Conservation (phyloP, 2,797 vertebrate species). For the Hydrolagus colliei region DNA sequence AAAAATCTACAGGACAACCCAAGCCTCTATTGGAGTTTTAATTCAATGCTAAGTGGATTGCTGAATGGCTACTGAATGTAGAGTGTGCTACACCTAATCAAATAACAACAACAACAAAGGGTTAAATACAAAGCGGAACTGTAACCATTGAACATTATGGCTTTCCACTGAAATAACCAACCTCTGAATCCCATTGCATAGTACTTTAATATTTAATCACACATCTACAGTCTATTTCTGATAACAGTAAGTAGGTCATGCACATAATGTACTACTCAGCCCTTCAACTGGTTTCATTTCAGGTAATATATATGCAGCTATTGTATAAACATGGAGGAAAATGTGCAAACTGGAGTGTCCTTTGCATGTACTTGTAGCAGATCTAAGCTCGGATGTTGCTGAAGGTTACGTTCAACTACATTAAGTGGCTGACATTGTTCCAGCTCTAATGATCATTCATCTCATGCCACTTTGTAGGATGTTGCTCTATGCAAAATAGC, state of each 20-base stretch:
- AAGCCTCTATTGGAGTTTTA: not conserved
- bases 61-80: too few species aligned
- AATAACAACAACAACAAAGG: too few species aligned
- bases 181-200: not conserved
- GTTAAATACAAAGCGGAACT: too few species aligned
- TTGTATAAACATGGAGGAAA: not conserved
- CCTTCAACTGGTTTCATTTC: not conserved
- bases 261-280: not conserved
- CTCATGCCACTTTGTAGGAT: too few species aligned
- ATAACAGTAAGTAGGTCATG: not conserved
- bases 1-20: not conserved
- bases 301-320: not conserved
- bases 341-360: too few species aligned
- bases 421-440: too few species aligned
- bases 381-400: too few species aligned
- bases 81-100: too few species aligned
- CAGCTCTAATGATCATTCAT: too few species aligned
- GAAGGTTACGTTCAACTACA: too few species aligned
- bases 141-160: conserved; percentile 1
- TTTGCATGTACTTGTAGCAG: too few species aligned
- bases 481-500: too few species aligned
- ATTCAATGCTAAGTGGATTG: not conserved
- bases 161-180: not conserved
- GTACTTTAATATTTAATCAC: conserved; percentile 19
- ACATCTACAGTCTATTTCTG: not conserved